A percentile compares a stretch with the other conserved stretches of the same genome.
Conservation (phyloP, 1,140 invertebrate species). For the Samia ricini region DNA sequence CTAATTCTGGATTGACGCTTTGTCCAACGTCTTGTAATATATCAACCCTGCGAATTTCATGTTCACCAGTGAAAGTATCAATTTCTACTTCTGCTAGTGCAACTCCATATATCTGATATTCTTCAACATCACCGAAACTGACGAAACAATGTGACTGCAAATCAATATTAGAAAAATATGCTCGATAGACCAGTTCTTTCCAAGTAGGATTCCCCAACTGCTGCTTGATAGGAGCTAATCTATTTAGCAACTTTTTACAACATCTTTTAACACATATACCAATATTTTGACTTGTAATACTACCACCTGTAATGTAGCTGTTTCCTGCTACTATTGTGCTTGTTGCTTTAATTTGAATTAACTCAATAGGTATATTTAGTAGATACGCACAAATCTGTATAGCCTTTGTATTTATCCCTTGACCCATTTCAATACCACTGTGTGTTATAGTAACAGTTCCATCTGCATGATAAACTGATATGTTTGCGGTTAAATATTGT, state of each 20-base stretch:
- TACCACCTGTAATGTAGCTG: slow-evolving; percentile 79
- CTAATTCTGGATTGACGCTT: slow-evolving; percentile 86
- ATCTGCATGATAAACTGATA: slow-evolving; percentile 18
- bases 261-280: slow-evolving; percentile 34
- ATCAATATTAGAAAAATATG: slow-evolving; percentile 78
- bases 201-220: slow-evolving; percentile 80
- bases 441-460: slow-evolving; percentile 17
- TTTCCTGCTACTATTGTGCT: slow-evolving; percentile 81
- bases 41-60: slow-evolving; percentile 82
- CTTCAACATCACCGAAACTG: slow-evolving; percentile 59
- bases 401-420: slow-evolving; percentile 23
- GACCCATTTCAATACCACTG: slow-evolving; percentile 21
- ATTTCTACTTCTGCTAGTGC: slow-evolving; percentile 84
- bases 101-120: slow-evolving; percentile 80
- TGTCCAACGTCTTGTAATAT: slow-evolving; percentile 85
- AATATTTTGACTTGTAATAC: slow-evolving; percentile 52
- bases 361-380: slow-evolving; percentile 18
- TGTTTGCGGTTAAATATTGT: slow-evolving; percentile 6
- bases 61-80: slow-evolving; percentile 87
- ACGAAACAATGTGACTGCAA: slow-evolving; percentile 81
- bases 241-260: slow-evolving; percentile 68
- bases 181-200: slow-evolving; percentile 79
- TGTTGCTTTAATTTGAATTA: slow-evolving; percentile 79
- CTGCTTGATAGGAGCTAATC: slow-evolving; percentile 78
- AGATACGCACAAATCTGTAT: slow-evolving; percentile 17